Percentiles rank a stretch among this genome's conserved stretches.
Evolutionary conservation across 2,797 vertebrate species (phyloP).

Genomic region (Lepus oiostolus): DNA sequence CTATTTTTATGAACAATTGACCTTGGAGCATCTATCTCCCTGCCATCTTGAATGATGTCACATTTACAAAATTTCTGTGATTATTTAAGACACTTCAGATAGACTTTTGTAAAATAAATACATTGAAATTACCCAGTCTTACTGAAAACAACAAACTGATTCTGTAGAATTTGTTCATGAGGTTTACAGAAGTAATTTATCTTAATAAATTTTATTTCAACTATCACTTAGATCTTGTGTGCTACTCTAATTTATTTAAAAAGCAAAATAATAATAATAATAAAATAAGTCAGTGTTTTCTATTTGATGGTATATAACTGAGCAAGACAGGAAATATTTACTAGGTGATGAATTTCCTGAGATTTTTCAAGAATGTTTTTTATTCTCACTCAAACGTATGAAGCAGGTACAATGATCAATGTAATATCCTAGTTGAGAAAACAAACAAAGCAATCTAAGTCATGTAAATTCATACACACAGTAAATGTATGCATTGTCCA

Average conservation of each 20-base stretch:
- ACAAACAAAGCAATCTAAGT: background rate
- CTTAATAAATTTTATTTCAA: background rate
- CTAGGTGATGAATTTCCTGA: background rate
- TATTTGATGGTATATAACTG: background rate
- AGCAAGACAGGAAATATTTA: background rate
- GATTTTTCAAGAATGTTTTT: background rate
- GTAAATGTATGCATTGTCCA: background rate
- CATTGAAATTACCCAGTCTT: background rate
- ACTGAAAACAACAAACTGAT: background rate
- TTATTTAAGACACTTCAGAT: background rate
- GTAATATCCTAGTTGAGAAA: background rate
- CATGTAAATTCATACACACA: background rate
- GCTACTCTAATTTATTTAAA: background rate
- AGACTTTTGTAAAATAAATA: background rate
- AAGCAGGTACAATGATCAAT: background rate
- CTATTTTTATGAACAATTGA: background rate
- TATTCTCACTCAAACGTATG: background rate
- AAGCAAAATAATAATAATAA: conserved; percentile 4
- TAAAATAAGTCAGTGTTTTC: background rate
- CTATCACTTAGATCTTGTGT: background rate
- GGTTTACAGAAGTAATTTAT: background rate
- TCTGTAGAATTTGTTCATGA: background rate
- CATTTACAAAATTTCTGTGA: background rate
- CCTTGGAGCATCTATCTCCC: background rate
- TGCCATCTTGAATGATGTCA: background rate